Evolutionary conservation across 2,888 invertebrate genomes (phyloP).

Genomic region (Phasia obesa): DNA sequence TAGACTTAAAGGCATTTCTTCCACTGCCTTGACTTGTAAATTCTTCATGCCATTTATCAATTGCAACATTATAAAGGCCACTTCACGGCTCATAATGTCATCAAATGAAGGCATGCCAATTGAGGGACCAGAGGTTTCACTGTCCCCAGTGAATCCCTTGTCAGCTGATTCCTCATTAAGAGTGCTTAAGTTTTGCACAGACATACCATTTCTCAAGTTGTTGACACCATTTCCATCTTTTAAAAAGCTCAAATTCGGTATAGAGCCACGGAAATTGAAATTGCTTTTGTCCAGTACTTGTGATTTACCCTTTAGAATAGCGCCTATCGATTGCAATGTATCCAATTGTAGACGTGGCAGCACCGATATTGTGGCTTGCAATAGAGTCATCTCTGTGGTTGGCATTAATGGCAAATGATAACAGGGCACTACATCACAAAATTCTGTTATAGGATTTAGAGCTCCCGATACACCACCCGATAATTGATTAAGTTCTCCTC

Average conservation of each 20-base stretch:
- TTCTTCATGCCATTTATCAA: slow-evolving; percentile 91
- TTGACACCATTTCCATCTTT: slow-evolving; percentile 75
- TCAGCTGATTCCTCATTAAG: slow-evolving; percentile 78
- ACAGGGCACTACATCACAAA: slow-evolving; percentile 89
- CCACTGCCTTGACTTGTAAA: slow-evolving; percentile 91
- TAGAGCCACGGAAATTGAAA: slow-evolving; percentile 82
- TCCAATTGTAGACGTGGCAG: slow-evolving; percentile 89
- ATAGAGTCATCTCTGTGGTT: slow-evolving; percentile 85
- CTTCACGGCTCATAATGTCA: slow-evolving; percentile 85
- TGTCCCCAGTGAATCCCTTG: slow-evolving; percentile 37
- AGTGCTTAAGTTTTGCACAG: slow-evolving; percentile 82
- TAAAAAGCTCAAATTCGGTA: slow-evolving; percentile 80
- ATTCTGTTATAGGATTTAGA: slow-evolving; percentile 90
- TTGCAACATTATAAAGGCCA: slow-evolving; percentile 90
- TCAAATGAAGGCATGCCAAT: slow-evolving; percentile 81
- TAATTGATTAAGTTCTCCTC: slow-evolving; percentile 84
- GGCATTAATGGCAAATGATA: slow-evolving; percentile 85
- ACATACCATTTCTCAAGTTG: slow-evolving; percentile 83
- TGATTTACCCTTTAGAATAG: slow-evolving; percentile 85
- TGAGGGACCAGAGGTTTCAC: slow-evolving; percentile 40
- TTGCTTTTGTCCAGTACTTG: slow-evolving; percentile 81
- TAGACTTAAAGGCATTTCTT: slow-evolving; percentile 88
- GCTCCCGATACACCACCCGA: slow-evolving; percentile 88
- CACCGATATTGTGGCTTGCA: slow-evolving; percentile 91
- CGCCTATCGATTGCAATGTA: slow-evolving; percentile 88